phyloP scores from a whole-genome alignment of 2,888 invertebrate species.

The Operophtera brumata region DNA sequence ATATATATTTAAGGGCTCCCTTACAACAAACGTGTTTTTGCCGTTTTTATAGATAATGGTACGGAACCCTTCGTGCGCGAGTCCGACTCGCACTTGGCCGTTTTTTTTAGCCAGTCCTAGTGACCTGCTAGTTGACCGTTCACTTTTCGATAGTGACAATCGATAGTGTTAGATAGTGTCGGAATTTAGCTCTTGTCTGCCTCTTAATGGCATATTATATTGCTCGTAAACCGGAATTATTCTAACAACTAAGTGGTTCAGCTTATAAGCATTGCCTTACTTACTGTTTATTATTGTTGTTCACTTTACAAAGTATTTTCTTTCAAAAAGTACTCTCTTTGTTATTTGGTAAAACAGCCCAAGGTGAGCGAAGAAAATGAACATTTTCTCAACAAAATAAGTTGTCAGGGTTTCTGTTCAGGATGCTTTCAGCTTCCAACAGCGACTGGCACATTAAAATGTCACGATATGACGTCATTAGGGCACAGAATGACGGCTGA shows the following conservation, averaged over 20 bases:
- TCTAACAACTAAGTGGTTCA: neutral
- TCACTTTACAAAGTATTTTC: slow-evolving; percentile 2
- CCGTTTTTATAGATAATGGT: too few relatives aligned
- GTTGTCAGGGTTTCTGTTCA: slow-evolving; percentile 3
- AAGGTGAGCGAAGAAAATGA: slow-evolving; percentile 5
- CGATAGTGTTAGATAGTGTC: too few relatives aligned
- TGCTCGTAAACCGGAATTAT: neutral
- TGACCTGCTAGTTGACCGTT: too few relatives aligned
- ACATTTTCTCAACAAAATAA: slow-evolving; percentile 9
- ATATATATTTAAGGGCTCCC: too few relatives aligned
- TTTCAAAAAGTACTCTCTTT: slow-evolving; percentile 4
- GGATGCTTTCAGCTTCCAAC: slow-evolving; percentile 6
- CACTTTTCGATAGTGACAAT: too few relatives aligned
- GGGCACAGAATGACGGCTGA: slow-evolving; percentile 31
- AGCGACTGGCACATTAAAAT: slow-evolving; percentile 64
- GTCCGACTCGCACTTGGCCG: too few relatives aligned
- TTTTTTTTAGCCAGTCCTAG: too few relatives aligned
- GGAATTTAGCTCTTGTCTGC: too few relatives aligned
- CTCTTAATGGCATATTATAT: too few relatives aligned
- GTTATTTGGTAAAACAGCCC: slow-evolving; percentile 7
- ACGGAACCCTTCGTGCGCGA: too few relatives aligned
- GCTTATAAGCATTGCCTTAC: neutral
- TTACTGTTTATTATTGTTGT: neutral
- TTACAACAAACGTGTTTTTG: too few relatives aligned
- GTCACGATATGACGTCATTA: slow-evolving; percentile 57